Evolutionary conservation across 2,797 vertebrate species (phyloP).

Genomic region (Kryptopterus vitreolus): DNA sequence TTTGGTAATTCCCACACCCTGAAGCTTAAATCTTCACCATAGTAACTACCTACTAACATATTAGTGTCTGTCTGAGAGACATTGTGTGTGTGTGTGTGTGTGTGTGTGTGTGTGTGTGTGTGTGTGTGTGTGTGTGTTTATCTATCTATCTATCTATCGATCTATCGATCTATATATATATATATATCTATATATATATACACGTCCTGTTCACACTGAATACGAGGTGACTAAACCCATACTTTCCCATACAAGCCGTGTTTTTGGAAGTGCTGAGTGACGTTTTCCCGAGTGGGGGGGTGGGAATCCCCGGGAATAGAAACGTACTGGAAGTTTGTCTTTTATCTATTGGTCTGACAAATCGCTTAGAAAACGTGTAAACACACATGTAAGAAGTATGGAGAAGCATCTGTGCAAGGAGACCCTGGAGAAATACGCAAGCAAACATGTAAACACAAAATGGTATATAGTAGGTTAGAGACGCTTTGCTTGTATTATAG

Average conservation of each 20-base stretch:
- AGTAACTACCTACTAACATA: constrained; percentile 2
- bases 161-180: too few relatives aligned
- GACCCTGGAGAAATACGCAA: not conserved
- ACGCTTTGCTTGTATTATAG: not conserved
- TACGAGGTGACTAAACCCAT: not conserved
- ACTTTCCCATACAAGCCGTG: not conserved
- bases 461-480: not conserved
- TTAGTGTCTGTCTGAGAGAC: constrained; percentile 1
- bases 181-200: too few relatives aligned
- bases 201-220: not conserved
- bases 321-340: not conserved
- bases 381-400: not conserved
- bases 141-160: too few relatives aligned
- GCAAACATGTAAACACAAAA: too few relatives aligned
- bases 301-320: not conserved
- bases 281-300: not conserved
- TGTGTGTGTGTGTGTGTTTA: too few relatives aligned
- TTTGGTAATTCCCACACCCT: not conserved
- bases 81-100: too few relatives aligned
- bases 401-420: not conserved
- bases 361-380: not conserved
- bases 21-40: not conserved
- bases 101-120: too few relatives aligned
- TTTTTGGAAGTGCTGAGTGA: not conserved
- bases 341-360: not conserved